Evolutionary conservation across 2,113 vertebrate species (phyloP), one percentile per base, ranked within the genome.

Genomic region (Erpornis zantholeuca): DNA sequence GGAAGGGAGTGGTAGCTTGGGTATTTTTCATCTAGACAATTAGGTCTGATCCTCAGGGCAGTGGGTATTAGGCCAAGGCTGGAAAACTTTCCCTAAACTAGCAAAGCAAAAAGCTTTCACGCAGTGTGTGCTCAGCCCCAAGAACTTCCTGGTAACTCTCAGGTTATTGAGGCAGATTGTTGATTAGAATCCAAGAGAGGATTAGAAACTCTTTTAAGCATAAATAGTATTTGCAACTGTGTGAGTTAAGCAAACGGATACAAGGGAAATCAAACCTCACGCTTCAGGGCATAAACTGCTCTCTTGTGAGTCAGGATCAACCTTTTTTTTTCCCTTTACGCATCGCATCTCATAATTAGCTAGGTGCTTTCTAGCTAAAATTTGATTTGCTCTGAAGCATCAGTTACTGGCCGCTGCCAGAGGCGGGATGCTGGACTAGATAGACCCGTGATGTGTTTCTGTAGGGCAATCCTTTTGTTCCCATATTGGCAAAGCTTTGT

Each of bases 171-270:
- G 96, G 92, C 90, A 93, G 93, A 96, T 90, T 97, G 88, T 96
- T 96, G 96, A 96, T 96, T 84, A 95, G 90, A 82, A 93, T 96
- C 96, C 96, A 97, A 95, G 80, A 96, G 77, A 93, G 96, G 96
- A 97, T 97, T 95, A 97, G 94, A 95, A 95, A 94, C 82, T 90
- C 93, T 94, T 96, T 96, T 96, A 94, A 97, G 96, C 93, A 90
- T 88, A 96, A 94, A 95, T 61, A 88, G 68, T 90, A 93, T 94
- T 96, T 94, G 96, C 96, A 97, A 94, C 90, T 96, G 82, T 96
- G 86, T 79, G 90, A 97, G 90, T 89, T 91, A 96, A 92, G 84
- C 92, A 95, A 96, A 96, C 60, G 76, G 92, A 96, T 97, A 96
- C 94, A 95, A 84, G 96, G 88, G 96, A 97, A 96, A 96, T 96